A percentile compares a stretch with the other conserved stretches of the same genome.
Evolutionary conservation across 2,113 vertebrate species (phyloP).

Genomic region (Platanista minor): DNA sequence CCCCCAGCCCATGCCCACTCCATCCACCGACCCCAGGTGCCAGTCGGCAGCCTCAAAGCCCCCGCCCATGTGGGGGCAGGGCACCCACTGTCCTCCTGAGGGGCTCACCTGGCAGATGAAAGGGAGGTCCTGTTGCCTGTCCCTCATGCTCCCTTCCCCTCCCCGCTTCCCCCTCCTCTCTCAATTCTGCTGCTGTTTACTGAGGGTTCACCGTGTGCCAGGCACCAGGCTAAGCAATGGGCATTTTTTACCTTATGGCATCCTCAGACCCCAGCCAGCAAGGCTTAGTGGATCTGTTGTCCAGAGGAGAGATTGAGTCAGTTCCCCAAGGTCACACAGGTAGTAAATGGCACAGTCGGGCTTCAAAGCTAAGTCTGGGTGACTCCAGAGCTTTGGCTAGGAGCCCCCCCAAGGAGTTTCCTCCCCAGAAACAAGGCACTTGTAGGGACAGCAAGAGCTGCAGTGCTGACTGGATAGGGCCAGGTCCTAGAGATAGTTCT

Average conservation of each 20-base stretch:
- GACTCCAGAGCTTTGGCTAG: background rate
- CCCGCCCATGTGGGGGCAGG: background rate
- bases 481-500: background rate
- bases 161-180: background rate
- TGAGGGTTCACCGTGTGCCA: background rate
- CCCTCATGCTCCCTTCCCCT: rapidly evolving
- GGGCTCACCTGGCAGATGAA: constrained; percentile 8
- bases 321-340: background rate
- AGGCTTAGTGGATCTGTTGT: background rate
- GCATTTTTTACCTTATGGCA: background rate
- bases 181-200: background rate
- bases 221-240: background rate
- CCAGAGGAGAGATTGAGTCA: background rate
- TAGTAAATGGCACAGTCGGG: background rate
- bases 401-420: background rate
- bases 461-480: no score
- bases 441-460: background rate
- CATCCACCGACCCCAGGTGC: background rate
- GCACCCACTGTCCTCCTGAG: background rate
- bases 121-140: background rate
- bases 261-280: background rate
- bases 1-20: background rate
- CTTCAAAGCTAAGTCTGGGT: background rate
- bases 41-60: background rate
- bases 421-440: background rate